These are phyloP conservation scores for Lasiommata megera DNA, from an alignment of 2,888 invertebrate species.

Conservation along the genomic window DNA sequence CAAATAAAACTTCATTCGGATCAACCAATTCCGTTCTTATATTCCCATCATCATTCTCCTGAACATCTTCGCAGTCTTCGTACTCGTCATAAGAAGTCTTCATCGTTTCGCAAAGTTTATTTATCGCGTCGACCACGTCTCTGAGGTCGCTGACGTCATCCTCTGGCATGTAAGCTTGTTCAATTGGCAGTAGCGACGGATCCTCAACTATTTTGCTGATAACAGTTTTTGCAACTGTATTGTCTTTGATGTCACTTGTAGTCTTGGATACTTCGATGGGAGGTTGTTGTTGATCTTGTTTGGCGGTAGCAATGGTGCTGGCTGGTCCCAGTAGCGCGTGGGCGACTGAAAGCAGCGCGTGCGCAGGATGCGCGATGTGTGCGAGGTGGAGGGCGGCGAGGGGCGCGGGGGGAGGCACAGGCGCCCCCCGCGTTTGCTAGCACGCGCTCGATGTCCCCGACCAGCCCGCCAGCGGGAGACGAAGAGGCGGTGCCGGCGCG, in stretches of 20 bases:
- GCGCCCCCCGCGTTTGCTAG: constrained; percentile 75
- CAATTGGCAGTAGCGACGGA: constrained; percentile 49
- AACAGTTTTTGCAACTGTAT: background rate
- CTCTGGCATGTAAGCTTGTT: constrained; percentile 50
- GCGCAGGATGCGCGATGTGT: constrained; percentile 58
- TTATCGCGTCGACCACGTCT: constrained; percentile 76
- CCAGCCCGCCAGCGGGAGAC: constrained; percentile 79
- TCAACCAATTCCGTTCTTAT: constrained; percentile 37
- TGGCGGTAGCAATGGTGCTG: constrained; percentile 26
- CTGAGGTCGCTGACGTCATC: constrained; percentile 66
- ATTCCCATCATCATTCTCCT: constrained; percentile 5
- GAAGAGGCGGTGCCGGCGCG: constrained; percentile 83
- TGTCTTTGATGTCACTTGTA: background rate
- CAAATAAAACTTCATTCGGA: constrained; percentile 47
- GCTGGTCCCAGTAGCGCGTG: constrained; percentile 53
- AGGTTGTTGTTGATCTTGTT: constrained; percentile 38
- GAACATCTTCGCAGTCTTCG: constrained; percentile 25
- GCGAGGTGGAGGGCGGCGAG: constrained; percentile 40
- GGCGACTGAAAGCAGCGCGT: constrained; percentile 59
- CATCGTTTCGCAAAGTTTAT: constrained; percentile 73
- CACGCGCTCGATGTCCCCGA: constrained; percentile 78
- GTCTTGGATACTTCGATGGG: constrained; percentile 24
- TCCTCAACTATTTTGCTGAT: too few relatives aligned
- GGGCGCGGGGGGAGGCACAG: constrained; percentile 37
- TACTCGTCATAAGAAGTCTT: constrained; percentile 58